Base-by-base conservation (phyloP, 2,888 invertebrate species). In the Andrena marginata region DNA sequence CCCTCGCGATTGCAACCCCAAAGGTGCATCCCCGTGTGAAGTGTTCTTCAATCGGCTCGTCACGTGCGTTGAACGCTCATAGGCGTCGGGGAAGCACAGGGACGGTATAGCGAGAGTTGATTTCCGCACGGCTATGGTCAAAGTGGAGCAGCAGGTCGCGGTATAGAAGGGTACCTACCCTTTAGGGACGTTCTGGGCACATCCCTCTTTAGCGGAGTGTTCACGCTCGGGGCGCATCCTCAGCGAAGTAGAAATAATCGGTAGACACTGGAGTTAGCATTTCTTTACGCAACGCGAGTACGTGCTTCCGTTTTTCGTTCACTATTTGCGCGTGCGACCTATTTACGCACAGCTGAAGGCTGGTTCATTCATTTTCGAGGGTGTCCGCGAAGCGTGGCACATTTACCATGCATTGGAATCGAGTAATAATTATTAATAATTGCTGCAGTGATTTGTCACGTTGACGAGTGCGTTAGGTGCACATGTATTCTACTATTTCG, bases 161-260 rank as follows among this genome's bases (percentile, higher is more conserved):
- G 20, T 16, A 31, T 16, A 1, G 48, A 60, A 7, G 20, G 26
- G 7, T 42, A 49, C 6, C 4, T 70, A 13, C 20, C 6, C 62
- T 76, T 70, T 20, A 70, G 68, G 10, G n/a, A 16, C 7, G 33
- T n/a, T 2, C n/a, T 29, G n/a, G 13, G 8, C 13, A 35, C 16
- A 70, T 76, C 71, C 10, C 71, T 48, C 76, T 76, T 76, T 70
- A 76, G 63, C 2, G 2, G 54, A 56, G 10, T 29, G 70, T 62
- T 62, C 70, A 71, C 48, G 63, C 70, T 76, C 16, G 20, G 10
- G 62, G 16, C 54, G 42, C 23, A 31, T 42, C 16, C 29, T 56
- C 63, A 23, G 16, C 71, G 29, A 48, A 76, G 54, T 71, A 71
- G n/a, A 63, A 56, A n/a, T 76, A 69, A 76, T 64, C 76, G 63